Conservation (phyloP, 1,140 invertebrate genomes). For the Drosophila micromelanica region DNA sequence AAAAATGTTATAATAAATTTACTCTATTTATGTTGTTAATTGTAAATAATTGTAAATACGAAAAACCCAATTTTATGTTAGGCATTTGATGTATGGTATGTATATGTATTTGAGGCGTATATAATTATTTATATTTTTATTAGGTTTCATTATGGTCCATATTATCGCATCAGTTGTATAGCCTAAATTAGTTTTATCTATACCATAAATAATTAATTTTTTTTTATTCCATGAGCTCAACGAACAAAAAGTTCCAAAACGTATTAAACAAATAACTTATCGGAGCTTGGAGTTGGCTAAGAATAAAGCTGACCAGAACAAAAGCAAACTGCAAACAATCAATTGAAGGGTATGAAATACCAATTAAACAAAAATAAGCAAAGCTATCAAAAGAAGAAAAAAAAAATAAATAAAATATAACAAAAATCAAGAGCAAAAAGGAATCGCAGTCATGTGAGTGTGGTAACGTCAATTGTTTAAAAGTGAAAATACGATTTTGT, state of each 20-base stretch:
- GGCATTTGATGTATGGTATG: neutral
- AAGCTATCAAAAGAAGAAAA: slow-evolving; percentile 22
- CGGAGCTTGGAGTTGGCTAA: slow-evolving; percentile 9
- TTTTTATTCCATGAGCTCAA: too few relatives aligned
- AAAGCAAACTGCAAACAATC: slow-evolving; percentile 63
- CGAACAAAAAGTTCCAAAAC: neutral
- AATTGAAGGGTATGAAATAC: slow-evolving; percentile 71
- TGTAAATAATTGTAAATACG: neutral
- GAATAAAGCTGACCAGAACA: slow-evolving; percentile 53
- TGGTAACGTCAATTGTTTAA: slow-evolving; percentile 80
- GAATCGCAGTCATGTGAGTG: slow-evolving; percentile 29
- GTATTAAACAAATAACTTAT: neutral
- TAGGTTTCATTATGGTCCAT: too few relatives aligned
- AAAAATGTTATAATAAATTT: slow-evolving; percentile 57
- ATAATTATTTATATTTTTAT: too few relatives aligned
- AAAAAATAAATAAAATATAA: neutral
- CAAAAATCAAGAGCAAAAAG: slow-evolving; percentile 13
- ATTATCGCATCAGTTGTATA: too few relatives aligned
- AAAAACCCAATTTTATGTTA: neutral
- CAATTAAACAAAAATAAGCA: slow-evolving; percentile 16
- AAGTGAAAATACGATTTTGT: slow-evolving; percentile 84
- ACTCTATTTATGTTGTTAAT: neutral
- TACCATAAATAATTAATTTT: too few relatives aligned
- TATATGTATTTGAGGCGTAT: too few relatives aligned
- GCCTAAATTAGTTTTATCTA: too few relatives aligned